Percentiles rank a stretch among this genome's conserved stretches.
Conservation (phyloP, 2,113 vertebrate genomes). For the Carollia perspicillata region DNA sequence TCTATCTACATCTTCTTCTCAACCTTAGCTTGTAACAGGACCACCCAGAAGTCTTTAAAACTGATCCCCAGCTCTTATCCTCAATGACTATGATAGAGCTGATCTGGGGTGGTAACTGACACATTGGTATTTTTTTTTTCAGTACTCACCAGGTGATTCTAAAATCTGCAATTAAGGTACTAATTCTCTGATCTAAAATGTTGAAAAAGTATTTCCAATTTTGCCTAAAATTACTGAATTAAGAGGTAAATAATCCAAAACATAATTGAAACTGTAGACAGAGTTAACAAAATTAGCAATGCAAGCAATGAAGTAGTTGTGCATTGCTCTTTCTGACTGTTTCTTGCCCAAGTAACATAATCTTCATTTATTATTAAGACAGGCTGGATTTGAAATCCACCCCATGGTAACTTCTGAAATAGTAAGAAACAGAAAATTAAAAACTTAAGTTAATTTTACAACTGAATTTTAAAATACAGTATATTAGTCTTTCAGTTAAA, state of each 20-base stretch:
- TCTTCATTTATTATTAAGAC: background rate
- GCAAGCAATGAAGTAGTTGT: background rate
- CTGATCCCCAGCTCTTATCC: background rate
- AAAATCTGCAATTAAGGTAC: constrained; percentile 10
- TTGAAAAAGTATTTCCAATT: background rate
- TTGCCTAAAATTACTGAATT: background rate
- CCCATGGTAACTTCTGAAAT: background rate
- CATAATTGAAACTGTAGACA: background rate
- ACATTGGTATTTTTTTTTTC: background rate
- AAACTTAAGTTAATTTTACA: background rate
- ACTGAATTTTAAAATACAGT: constrained; percentile 7
- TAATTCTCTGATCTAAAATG: background rate
- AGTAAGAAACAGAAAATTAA: background rate
- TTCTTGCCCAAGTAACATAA: background rate
- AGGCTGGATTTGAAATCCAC: background rate
- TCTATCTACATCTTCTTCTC: background rate
- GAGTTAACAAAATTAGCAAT: background rate
- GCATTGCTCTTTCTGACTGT: background rate
- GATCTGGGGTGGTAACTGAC: background rate
- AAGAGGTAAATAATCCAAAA: background rate
- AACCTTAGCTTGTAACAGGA: background rate
- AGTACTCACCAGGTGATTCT: background rate
- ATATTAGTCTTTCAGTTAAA: background rate
- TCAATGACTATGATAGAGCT: background rate
- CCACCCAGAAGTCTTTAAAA: background rate